phyloP scores from a whole-genome alignment of 1,140 invertebrate genomes.

The Octopus bimaculoides region DNA sequence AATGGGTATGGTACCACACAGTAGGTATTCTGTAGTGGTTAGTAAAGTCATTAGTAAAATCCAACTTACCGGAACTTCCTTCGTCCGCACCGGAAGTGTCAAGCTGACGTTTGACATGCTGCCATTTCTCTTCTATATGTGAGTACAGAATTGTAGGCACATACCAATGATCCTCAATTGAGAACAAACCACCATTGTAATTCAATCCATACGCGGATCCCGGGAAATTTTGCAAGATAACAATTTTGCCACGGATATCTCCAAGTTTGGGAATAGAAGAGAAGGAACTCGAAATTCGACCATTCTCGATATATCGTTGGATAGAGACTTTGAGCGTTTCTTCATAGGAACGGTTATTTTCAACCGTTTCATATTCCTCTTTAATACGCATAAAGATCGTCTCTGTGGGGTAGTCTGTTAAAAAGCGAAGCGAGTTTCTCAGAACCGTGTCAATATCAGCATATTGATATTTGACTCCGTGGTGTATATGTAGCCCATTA shows the following conservation, averaged over 20 bases:
- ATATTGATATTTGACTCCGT: slow-evolving; percentile 11
- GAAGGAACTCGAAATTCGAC: background rate
- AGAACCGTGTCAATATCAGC: background rate
- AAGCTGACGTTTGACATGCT: background rate
- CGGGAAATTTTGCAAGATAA: slow-evolving; percentile 6
- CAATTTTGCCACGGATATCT: slow-evolving; percentile 7
- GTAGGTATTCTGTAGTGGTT: too few species aligned
- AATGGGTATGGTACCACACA: too few species aligned
- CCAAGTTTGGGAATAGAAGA: slow-evolving; percentile 3
- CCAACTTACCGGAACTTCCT: background rate
- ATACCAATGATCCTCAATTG: slow-evolving; percentile 9
- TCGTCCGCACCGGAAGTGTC: background rate
- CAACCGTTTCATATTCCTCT: background rate
- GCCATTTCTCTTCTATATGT: slow-evolving; percentile 9
- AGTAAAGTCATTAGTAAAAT: too few species aligned
- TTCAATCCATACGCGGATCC: background rate
- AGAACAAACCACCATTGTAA: background rate
- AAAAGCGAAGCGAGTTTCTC: background rate
- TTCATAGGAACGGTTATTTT: background rate
- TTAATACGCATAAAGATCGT: slow-evolving; percentile 5
- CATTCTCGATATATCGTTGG: background rate
- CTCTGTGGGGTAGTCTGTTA: background rate
- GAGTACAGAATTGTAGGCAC: background rate
- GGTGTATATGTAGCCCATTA: background rate
- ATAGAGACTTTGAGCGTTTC: background rate